A percentile compares a stretch with the other conserved stretches of the same genome.
These are phyloP conservation scores for Hemicentrotus pulcherrimus DNA, from an alignment of 35 echinoderm and acorn worm genomes.

Conservation along the genomic window DNA sequence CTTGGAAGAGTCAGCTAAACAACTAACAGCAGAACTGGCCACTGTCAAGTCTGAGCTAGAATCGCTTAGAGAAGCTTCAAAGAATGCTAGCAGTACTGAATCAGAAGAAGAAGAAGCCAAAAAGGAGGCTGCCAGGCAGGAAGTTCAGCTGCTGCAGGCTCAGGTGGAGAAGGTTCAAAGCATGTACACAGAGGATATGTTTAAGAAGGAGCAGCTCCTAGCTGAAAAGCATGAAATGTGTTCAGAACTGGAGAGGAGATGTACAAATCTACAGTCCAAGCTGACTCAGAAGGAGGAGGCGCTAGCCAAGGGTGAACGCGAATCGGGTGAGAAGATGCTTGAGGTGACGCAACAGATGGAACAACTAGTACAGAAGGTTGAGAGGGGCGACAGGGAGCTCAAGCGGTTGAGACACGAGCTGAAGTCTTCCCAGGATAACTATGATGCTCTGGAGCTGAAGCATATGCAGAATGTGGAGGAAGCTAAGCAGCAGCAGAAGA, in stretches of 20 bases:
- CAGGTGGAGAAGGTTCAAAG: constrained; percentile 51
- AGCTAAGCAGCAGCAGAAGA: constrained; percentile 61
- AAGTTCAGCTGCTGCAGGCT: constrained; percentile 13
- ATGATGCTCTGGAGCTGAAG: constrained; percentile 84
- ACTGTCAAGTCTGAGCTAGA: constrained; percentile 38
- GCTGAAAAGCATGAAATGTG: constrained; percentile 46
- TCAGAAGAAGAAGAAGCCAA: neutral
- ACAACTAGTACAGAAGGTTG: constrained; percentile 64
- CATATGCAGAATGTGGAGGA: constrained; percentile 74
- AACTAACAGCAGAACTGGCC: neutral
- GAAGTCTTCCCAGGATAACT: constrained; percentile 63
- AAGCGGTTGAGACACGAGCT: constrained; percentile 79
- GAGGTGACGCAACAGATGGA: constrained; percentile 55
- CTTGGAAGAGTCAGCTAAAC: constrained; percentile 43
- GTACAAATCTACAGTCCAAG: constrained; percentile 21
- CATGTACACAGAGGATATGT: constrained; percentile 54
- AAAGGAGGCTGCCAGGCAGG: neutral
- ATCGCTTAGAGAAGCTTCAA: neutral
- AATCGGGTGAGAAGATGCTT: constrained; percentile 56
- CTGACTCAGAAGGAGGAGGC: constrained; percentile 46
- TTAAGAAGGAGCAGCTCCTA: constrained; percentile 56
- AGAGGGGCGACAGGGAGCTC: constrained; percentile 73
- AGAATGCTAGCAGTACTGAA: neutral
- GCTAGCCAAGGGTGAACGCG: constrained; percentile 15
- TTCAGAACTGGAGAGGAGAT: constrained; percentile 23